phyloP scores from a whole-genome alignment of 2,113 vertebrate genomes.

The Cryptomyrus ogoouensis region DNA sequence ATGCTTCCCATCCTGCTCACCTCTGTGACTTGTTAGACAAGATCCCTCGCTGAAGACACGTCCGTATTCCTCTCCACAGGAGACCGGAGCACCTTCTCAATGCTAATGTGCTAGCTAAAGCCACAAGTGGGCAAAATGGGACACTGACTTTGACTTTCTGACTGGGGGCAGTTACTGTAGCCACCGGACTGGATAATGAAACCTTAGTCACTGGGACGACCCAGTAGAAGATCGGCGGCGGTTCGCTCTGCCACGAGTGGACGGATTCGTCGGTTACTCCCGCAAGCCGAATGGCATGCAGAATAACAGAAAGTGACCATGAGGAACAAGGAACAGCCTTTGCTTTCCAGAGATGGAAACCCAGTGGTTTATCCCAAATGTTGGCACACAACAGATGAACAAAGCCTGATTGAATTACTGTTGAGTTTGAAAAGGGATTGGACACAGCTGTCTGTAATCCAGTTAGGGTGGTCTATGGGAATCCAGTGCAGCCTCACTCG shows the following conservation, averaged over 20 bases:
- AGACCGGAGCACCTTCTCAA: not conserved
- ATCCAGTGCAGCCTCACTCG: not conserved
- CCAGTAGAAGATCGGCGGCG: not conserved
- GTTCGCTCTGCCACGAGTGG: not conserved
- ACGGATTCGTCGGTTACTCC: not conserved
- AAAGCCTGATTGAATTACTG: conserved; percentile 16
- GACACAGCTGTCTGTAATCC: conserved; percentile 20
- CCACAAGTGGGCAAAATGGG: conserved; percentile 28
- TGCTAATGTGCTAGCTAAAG: conserved; percentile 40
- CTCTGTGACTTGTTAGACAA: not conserved
- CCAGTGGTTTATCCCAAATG: not conserved
- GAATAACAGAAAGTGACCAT: not conserved
- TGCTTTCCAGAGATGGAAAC: conserved; percentile 3
- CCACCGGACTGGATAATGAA: not conserved
- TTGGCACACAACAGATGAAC: not conserved
- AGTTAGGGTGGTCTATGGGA: not conserved
- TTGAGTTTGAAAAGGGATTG: not conserved
- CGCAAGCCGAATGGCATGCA: not conserved
- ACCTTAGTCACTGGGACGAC: not conserved
- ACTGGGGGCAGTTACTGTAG: not conserved
- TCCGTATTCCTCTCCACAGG: not conserved
- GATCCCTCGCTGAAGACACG: not conserved
- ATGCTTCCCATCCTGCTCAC: not conserved
- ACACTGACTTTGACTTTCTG: not conserved
- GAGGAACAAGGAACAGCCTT: conserved; percentile 18